phyloP scores from a whole-genome alignment of 2,888 invertebrate genomes.

The Micropterix aruncella region DNA sequence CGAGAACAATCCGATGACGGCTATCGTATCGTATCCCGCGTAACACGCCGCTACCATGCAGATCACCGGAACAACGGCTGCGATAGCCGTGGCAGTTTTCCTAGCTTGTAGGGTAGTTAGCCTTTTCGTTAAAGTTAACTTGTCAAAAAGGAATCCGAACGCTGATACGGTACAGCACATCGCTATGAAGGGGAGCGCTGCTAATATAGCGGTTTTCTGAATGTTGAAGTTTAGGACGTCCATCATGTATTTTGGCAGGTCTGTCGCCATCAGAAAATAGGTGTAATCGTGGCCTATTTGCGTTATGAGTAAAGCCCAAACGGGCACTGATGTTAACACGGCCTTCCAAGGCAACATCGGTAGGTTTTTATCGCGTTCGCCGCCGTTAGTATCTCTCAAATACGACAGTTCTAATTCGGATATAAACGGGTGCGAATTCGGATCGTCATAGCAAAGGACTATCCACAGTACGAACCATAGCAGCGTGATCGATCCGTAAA shows the following conservation, averaged over 20 bases:
- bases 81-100: slow-evolving; percentile 53
- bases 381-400: slow-evolving; percentile 47
- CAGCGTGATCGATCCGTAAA: too few relatives aligned
- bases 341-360: slow-evolving; percentile 57
- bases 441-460: slow-evolving; percentile 55
- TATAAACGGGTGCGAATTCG: slow-evolving; percentile 60
- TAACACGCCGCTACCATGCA: slow-evolving; percentile 56
- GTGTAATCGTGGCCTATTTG: slow-evolving; percentile 55
- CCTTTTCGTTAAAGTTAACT: slow-evolving; percentile 43
- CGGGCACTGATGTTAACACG: slow-evolving; percentile 53
- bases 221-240: slow-evolving; percentile 53
- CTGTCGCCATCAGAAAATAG: slow-evolving; percentile 57
- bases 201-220: slow-evolving; percentile 44
- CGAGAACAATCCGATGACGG: slow-evolving; percentile 47
- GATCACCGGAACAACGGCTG: slow-evolving; percentile 51
- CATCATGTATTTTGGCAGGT: slow-evolving; percentile 56
- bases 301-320: slow-evolving; percentile 58
- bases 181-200: slow-evolving; percentile 49
- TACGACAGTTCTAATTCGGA: slow-evolving; percentile 55
- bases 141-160: slow-evolving; percentile 57
- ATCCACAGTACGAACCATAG: too few relatives aligned
- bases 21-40: slow-evolving; percentile 46
- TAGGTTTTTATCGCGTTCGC: slow-evolving; percentile 34
- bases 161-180: slow-evolving; percentile 52
- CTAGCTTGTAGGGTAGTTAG: slow-evolving; percentile 44